Evolutionary conservation across 2,113 vertebrate species (phyloP).

Genomic region (Prionailurus viverrinus): DNA sequence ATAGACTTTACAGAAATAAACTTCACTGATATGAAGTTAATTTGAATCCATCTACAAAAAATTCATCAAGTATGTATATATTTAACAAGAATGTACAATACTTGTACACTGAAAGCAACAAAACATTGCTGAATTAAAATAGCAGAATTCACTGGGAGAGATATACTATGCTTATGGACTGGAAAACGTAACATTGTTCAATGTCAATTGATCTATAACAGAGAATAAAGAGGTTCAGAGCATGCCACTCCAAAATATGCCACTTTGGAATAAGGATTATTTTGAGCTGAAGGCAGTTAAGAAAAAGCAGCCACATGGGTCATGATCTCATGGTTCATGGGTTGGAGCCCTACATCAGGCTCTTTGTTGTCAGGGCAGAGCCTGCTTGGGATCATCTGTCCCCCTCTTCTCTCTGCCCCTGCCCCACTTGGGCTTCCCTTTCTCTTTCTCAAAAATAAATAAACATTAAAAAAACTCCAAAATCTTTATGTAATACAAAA

Average conservation of each 20-base stretch:
- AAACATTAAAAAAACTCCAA: no score
- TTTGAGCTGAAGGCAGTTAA: background rate
- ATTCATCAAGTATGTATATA: background rate
- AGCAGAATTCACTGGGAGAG: background rate
- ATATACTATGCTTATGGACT: background rate
- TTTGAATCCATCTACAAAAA: slow-evolving; percentile 11
- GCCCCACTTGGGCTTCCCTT: no score
- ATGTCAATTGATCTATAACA: background rate
- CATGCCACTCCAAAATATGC: background rate
- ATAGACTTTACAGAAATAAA: background rate
- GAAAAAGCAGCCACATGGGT: background rate
- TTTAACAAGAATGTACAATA: background rate
- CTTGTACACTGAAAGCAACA: background rate
- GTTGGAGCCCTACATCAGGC: no score
- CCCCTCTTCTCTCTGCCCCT: no score
- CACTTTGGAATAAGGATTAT: background rate
- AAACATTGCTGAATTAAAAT: slow-evolving; percentile 23
- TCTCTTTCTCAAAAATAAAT: no score
- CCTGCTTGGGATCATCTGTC: no score
- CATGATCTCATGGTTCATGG: no score
- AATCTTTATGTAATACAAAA: no score
- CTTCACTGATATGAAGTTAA: background rate
- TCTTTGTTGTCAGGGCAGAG: no score
- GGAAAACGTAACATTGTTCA: background rate
- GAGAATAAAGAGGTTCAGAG: background rate